Percentiles rank a stretch among this genome's conserved stretches.
These are phyloP conservation scores for Pasiphila rectangulata DNA, from an alignment of 2,888 invertebrate genomes.

Conservation along the genomic window DNA sequence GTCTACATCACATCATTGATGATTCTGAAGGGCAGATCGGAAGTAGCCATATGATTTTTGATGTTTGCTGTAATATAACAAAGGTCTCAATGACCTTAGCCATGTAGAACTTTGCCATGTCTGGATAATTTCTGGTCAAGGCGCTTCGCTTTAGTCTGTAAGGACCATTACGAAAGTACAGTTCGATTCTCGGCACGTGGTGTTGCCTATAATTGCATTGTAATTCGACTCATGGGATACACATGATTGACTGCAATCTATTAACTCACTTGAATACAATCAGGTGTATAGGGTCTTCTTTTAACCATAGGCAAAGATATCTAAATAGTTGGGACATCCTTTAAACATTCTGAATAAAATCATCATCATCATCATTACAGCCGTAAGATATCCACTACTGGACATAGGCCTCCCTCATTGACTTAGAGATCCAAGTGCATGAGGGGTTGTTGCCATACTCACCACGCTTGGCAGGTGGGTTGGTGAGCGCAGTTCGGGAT, in stretches of 20 bases:
- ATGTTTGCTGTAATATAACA: no score
- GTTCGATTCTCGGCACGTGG: conserved; percentile 28
- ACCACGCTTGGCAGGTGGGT: no score
- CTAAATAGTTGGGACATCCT: background rate
- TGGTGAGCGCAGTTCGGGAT: no score
- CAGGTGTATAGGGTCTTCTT: background rate
- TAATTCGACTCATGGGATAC: conserved; percentile 13
- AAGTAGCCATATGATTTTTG: no score
- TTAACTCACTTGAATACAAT: conserved; percentile 1
- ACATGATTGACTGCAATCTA: conserved; percentile 8
- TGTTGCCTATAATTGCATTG: conserved; percentile 24
- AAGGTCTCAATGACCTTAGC: conserved; percentile 18
- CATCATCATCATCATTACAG: no score
- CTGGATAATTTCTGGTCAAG: conserved; percentile 27
- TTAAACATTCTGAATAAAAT: background rate
- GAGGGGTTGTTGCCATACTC: no score
- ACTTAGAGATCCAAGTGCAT: no score
- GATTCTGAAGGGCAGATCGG: no score
- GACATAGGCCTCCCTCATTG: no score
- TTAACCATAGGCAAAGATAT: background rate
- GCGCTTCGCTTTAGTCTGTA: conserved; percentile 26
- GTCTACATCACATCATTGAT: no score
- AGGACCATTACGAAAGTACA: conserved; percentile 33
- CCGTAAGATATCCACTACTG: no score
- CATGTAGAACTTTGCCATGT: conserved; percentile 10